Percentiles rank a stretch among this genome's conserved stretches.
Evolutionary conservation across 1,140 invertebrate species (phyloP).

Genomic region (Phenacoccus solenopsis): DNA sequence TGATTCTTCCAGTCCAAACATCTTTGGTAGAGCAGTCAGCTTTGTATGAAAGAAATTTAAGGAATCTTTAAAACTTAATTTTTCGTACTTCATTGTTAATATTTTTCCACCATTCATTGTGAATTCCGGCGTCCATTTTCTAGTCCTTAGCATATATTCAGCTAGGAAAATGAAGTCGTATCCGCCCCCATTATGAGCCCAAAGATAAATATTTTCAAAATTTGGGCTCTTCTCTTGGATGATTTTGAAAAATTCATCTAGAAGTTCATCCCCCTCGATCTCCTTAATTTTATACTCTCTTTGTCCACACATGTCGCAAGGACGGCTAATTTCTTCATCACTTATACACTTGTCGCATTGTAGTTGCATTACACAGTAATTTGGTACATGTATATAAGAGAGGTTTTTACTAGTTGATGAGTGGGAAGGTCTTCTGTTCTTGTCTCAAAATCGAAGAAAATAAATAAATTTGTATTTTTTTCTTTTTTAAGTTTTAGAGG

Average conservation of each 20-base stretch:
- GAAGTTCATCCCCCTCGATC: neutral
- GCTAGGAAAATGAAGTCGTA: neutral
- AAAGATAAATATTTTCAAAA: neutral
- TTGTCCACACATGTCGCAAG: neutral
- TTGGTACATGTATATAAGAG: neutral
- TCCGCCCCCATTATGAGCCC: neutral
- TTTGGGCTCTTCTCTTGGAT: neutral
- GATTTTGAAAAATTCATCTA: neutral
- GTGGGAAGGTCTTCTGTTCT: too few relatives aligned
- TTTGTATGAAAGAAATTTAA: slow-evolving; percentile 6
- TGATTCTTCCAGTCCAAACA: slow-evolving; percentile 22
- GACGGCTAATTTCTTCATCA: neutral
- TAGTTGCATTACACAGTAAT: neutral
- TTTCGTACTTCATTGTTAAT: neutral
- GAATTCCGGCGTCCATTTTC: neutral
- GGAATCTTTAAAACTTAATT: slow-evolving; percentile 7
- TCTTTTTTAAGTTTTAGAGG: too few relatives aligned
- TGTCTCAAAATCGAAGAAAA: slow-evolving; percentile 12
- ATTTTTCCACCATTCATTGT: neutral
- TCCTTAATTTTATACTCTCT: neutral
- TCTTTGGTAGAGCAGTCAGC: slow-evolving; percentile 19
- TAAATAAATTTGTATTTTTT: too few relatives aligned
- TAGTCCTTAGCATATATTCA: neutral
- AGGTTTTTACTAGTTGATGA: neutral
- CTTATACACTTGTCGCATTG: neutral